Percentiles rank a stretch among this genome's conserved stretches.
Evolutionary conservation across 1,140 invertebrate species (phyloP).

Genomic region (Drosophila pseudoananassae): DNA sequence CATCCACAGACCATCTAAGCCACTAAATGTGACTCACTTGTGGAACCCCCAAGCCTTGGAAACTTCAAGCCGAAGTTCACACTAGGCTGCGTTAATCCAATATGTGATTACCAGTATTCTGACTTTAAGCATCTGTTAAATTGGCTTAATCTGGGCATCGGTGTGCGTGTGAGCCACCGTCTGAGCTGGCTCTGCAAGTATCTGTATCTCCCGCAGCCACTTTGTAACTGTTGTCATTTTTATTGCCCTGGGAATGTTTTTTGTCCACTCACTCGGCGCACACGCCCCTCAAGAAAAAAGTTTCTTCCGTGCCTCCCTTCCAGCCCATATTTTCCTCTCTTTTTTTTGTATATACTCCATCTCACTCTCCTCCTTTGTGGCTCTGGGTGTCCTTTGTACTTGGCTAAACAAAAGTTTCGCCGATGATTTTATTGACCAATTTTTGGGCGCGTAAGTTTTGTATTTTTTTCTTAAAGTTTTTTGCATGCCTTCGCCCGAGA

Average conservation of each 20-base stretch:
- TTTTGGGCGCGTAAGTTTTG: slow-evolving; percentile 76
- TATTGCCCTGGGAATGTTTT: slow-evolving; percentile 82
- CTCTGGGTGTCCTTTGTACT: slow-evolving; percentile 74
- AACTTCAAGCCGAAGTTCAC: slow-evolving; percentile 42
- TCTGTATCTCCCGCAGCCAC: slow-evolving; percentile 71
- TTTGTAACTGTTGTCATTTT: slow-evolving; percentile 83
- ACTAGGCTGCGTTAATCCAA: slow-evolving; percentile 68
- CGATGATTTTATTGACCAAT: slow-evolving; percentile 83
- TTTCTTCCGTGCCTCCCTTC: slow-evolving; percentile 29
- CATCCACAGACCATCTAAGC: too few species aligned
- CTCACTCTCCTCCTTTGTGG: slow-evolving; percentile 17
- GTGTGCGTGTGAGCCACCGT: slow-evolving; percentile 39
- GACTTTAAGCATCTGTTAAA: slow-evolving; percentile 57
- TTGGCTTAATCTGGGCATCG: slow-evolving; percentile 37
- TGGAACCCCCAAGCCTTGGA: slow-evolving; percentile 4
- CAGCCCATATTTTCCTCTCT: slow-evolving; percentile 4
- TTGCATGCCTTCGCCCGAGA: slow-evolving; percentile 59
- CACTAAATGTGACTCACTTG: slow-evolving; percentile 38
- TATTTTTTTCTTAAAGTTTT: slow-evolving; percentile 52
- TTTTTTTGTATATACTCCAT: background rate
- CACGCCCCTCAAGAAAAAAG: slow-evolving; percentile 57
- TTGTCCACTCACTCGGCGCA: slow-evolving; percentile 63
- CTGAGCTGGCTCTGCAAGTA: slow-evolving; percentile 53
- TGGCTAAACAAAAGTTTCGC: slow-evolving; percentile 73
- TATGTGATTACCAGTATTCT: slow-evolving; percentile 67